Conservation (phyloP, 2,888 invertebrate species). For the Slavum lentiscoides region DNA sequence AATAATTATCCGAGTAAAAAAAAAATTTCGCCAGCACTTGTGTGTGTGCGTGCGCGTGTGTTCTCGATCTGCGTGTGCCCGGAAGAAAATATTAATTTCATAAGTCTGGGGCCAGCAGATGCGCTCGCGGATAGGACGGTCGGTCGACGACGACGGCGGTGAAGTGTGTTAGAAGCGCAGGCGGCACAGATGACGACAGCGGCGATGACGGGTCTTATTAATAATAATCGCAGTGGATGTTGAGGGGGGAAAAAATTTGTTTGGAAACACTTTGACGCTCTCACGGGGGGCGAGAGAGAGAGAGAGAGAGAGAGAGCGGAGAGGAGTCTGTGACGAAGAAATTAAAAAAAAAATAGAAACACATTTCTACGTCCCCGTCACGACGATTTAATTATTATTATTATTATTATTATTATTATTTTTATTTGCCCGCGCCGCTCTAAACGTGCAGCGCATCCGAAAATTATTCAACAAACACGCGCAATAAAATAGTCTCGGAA, state of each 20-base stretch:
- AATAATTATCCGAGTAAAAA: constrained; percentile 39
- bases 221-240: constrained; percentile 37
- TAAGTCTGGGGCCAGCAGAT: constrained; percentile 51
- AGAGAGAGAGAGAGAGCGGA: background rate
- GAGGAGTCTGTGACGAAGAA: constrained; percentile 13
- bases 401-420: background rate
- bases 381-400: constrained; percentile 48
- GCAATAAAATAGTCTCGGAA: no score
- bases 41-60: constrained; percentile 15
- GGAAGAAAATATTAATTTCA: constrained; percentile 50
- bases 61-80: constrained; percentile 24
- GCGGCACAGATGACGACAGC: constrained; percentile 41
- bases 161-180: no score
- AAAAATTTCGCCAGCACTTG: constrained; percentile 17
- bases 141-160: background rate
- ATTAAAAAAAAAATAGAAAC: background rate
- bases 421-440: background rate
- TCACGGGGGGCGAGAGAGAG: background rate
- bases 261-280: constrained; percentile 47
- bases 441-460: constrained; percentile 9
- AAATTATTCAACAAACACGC: constrained; percentile 18
- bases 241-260: constrained; percentile 35
- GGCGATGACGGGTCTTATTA: constrained; percentile 52
- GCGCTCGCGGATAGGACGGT: constrained; percentile 17
- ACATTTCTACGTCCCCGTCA: constrained; percentile 2